Conservation (phyloP, 2,797 vertebrate genomes). For the Myotis findleyi region DNA sequence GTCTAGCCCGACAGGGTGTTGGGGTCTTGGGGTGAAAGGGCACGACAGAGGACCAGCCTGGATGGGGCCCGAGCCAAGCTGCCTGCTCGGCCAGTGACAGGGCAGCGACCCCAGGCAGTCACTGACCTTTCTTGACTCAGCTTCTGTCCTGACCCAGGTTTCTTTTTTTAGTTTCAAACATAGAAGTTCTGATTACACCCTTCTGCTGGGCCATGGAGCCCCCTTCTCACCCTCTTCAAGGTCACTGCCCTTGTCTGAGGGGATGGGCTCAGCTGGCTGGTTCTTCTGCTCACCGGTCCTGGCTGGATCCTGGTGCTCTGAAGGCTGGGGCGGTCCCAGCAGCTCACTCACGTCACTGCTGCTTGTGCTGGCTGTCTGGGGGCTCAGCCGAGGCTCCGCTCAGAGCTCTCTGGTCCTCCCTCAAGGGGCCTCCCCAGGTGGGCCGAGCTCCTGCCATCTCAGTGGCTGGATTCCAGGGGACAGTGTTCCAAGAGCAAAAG, state of each 20-base stretch:
- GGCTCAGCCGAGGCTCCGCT: background rate
- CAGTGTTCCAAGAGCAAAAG: background rate
- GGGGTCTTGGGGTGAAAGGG: background rate
- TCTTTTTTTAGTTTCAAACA: background rate
- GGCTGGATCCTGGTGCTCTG: background rate
- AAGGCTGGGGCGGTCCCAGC: background rate
- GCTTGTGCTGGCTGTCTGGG: background rate
- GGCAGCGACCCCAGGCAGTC: background rate
- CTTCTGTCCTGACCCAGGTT: no score
- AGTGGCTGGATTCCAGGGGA: background rate
- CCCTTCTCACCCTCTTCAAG: background rate
- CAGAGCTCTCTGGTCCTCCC: background rate
- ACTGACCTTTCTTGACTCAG: background rate
- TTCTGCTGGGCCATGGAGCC: background rate
- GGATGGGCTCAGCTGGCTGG: background rate
- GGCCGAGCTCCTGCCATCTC: no score
- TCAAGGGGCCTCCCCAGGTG: background rate
- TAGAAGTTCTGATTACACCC: rapidly evolving
- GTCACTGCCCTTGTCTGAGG: background rate
- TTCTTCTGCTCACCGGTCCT: background rate
- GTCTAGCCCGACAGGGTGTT: rapidly evolving
- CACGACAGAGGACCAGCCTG: rapidly evolving
- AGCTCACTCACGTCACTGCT: background rate
- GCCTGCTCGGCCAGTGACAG: background rate
- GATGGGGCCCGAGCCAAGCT: background rate